Base-by-base conservation (phyloP, 2,888 invertebrate species). In the Drosophila melanocephala region DNA sequence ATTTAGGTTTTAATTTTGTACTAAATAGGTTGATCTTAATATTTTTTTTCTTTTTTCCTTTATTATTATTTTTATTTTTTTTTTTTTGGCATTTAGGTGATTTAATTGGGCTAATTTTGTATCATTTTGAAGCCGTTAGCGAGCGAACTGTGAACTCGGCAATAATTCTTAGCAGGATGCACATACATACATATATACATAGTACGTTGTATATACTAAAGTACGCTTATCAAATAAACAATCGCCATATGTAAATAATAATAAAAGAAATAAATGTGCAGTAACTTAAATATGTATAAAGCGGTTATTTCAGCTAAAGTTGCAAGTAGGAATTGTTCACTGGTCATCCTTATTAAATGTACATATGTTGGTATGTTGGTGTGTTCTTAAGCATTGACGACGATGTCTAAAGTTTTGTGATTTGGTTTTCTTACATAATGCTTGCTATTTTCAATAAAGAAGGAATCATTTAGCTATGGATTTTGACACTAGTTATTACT, bases 11-110 rank as follows among this genome's bases (percentile, higher is more conserved):
- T 69, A 74, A 75, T 64, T 75, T 75, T 75, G 75, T 75, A 74
- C 75, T 75, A 52, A 75, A 75, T 73, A 73, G 75, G 75, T 74
- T 51, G 69, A 69, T 74, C 60, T 53, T 61, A 52, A 37, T 50
- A 19, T 26, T 37, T 37, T 37, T 22, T 7, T 14, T n/a, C 39
- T 16, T 33, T 39, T n/a, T 65, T 51, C 32, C 16, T n/a, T 51
- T 28, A 16, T 33, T 51, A 22, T 30, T 26, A 16, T 35, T 51
- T 44, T 32, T 68, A 5, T 35, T 52, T 2, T 5, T 16, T 44
- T 28, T 51, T 35, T 58, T 63, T 72, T 70, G 63, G 70, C 58
- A 58, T 63, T 70, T 72, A 50, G 39, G 55, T 72, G 51, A 57
- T 57, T 59, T 44, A 60, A 56, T 75, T 64, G 71, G 58, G 37